These are phyloP conservation scores for Brachionus koreanus DNA, from an alignment of 1,140 invertebrate species.

Conservation along the genomic window DNA sequence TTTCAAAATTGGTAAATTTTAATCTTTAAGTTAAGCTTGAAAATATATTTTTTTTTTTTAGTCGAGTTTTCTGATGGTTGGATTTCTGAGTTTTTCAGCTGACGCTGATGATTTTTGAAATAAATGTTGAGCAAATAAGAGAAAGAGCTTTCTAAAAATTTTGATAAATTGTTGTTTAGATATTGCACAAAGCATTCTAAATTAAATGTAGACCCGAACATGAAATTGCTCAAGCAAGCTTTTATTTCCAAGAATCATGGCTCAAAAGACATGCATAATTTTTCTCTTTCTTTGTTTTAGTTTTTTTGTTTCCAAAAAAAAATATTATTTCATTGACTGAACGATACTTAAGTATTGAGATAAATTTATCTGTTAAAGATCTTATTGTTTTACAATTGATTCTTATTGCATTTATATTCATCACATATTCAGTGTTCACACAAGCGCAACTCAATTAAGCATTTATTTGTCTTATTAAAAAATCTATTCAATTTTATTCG, in stretches of 20 bases:
- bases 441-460: neutral
- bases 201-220: neutral
- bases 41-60: neutral
- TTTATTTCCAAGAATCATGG: neutral
- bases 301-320: neutral
- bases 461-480: neutral
- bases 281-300: neutral
- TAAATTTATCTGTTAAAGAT: neutral
- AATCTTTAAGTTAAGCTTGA: neutral
- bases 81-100: neutral
- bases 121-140: neutral
- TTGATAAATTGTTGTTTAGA: neutral
- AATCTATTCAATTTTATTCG: neutral
- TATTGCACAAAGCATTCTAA: neutral
- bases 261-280: neutral
- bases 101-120: neutral
- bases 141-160: neutral
- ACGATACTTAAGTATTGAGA: neutral
- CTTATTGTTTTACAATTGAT: neutral
- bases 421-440: neutral
- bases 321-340: neutral
- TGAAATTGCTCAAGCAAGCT: conserved; percentile 1
- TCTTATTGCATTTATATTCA: neutral
- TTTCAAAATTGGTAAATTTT: neutral
- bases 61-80: neutral